Evolutionary conservation across 2,113 vertebrate species (phyloP).

Genomic region (Daboia siamensis): DNA sequence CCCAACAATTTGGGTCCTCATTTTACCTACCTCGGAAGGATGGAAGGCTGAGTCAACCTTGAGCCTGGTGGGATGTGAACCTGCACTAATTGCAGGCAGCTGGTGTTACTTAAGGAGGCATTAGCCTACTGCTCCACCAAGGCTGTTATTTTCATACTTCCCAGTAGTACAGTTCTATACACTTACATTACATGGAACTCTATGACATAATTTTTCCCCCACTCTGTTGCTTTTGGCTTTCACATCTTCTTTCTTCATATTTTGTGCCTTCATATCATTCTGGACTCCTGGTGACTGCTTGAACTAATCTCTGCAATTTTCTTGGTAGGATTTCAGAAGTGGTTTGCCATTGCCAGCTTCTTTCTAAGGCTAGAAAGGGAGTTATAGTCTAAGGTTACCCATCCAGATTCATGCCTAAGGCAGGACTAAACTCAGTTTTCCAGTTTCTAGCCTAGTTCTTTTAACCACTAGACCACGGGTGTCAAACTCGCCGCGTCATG

Average conservation of each 20-base stretch:
- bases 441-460: background rate
- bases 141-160: background rate
- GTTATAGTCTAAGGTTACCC: background rate
- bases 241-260: background rate
- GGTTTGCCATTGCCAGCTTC: background rate
- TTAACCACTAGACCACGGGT: background rate
- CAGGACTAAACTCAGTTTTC: background rate
- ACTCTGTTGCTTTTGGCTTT: background rate
- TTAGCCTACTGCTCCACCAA: too few relatives aligned
- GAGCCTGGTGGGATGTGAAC: too few relatives aligned
- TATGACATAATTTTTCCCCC: background rate
- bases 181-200: background rate
- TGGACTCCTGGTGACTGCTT: background rate
- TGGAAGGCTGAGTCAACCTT: too few relatives aligned
- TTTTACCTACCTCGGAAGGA: too few relatives aligned
- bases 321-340: background rate
- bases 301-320: background rate
- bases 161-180: background rate
- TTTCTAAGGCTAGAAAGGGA: background rate
- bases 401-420: background rate
- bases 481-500: too few relatives aligned
- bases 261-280: background rate
- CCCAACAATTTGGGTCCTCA: too few relatives aligned
- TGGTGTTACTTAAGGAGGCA: too few relatives aligned
- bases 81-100: too few relatives aligned